Base-by-base conservation (phyloP, 2,888 invertebrate genomes). In the Dicranocentrus wangi region DNA sequence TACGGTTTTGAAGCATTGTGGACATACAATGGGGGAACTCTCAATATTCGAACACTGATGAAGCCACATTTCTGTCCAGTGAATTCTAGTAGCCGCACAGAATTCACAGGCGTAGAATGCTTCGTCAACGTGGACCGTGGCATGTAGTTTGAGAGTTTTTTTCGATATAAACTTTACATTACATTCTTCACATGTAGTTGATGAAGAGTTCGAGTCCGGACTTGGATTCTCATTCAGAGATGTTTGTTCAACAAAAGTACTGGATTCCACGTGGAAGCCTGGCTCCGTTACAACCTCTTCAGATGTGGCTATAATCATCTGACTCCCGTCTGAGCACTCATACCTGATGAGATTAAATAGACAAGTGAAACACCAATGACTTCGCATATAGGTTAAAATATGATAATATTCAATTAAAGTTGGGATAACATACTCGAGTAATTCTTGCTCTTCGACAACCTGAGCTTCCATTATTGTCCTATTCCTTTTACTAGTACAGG, bases 31-130 rank as follows among this genome's bases (percentile, higher is more conserved):
- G 2, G 55, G 17, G 53, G 65, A 42, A 65, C 75, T 75, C 13
- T 75, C 71, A 2, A 43, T 32, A 43, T 75, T 79, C 1, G 71
- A 68, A 19, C 83, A 83, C 39, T 81, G 82, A 63, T 83, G 83
- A 27, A 81, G 70, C 65, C 58, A 83, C 66, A 73, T 78, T 70
- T 83, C 83, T 15, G 71, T 66, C 83, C 83, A 83, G 42, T 81
- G 83, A 63, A 83, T 83, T 42, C 39, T 60, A 1, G 81, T 70
- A 3, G 65, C 79, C 0, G 75, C 42, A 23, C 83, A 83, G 68
- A 83, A 83, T 25, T 83, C 83, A 53, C 83, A 83, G 0, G 83
- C 83, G 32, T 83, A 83, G 25, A 42, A 76, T 1, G 75, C 70
- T 39, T 83, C 83, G 19, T 83, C 83, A 1, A 83, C 83, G 51